Evolutionary conservation across 2,797 vertebrate species (phyloP).

Genomic region (Melanotaenia pygmaea): DNA sequence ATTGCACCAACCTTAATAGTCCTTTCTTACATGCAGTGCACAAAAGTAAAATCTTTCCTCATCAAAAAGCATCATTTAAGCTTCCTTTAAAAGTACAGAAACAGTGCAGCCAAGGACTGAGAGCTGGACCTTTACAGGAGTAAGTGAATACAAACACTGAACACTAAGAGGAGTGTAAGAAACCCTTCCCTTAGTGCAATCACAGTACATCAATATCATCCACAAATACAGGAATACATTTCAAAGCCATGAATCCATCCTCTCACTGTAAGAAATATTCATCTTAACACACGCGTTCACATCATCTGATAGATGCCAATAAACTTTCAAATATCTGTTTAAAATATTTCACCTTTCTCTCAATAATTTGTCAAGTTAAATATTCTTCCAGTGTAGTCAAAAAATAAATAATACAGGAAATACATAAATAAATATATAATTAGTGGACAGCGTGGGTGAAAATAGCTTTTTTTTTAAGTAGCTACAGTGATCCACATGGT

Average conservation of each 20-base stretch:
- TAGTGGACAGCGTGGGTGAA: conserved; percentile 37
- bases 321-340: neutral
- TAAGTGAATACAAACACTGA: conserved; percentile 38
- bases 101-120: conserved; percentile 11
- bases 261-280: conserved; percentile 15
- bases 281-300: conserved; percentile 7
- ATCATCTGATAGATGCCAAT: neutral
- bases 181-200: conserved; percentile 44
- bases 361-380: conserved; percentile 19
- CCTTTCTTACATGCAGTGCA: fast-evolving
- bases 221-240: conserved; percentile 54
- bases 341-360: neutral
- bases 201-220: conserved; percentile 54
- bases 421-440: conserved; percentile 39
- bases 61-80: neutral
- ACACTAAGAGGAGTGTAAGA: conserved; percentile 42
- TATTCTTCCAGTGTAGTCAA: conserved; percentile 22
- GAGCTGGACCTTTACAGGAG: conserved; percentile 22
- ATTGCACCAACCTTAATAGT: neutral
- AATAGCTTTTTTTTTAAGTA: conserved; percentile 3
- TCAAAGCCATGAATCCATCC: conserved; percentile 21
- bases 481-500: conserved; percentile 25
- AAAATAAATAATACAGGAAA: conserved; percentile 29
- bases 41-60: neutral
- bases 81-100: neutral